phyloP scores from a whole-genome alignment of 2,113 vertebrate genomes.

The Corythaeola cristata region DNA sequence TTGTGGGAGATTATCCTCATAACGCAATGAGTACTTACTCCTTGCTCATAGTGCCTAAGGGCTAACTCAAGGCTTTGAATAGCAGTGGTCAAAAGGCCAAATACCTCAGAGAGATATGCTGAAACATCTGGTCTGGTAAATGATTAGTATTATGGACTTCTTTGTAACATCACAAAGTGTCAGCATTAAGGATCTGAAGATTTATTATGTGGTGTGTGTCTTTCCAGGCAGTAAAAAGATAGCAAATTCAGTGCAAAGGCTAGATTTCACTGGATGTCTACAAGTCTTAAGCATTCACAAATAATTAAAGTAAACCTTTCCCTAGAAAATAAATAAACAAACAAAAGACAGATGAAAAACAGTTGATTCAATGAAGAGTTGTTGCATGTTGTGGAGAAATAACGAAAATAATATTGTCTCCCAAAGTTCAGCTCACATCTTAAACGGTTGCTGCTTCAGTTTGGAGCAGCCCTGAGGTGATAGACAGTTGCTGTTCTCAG shows the following conservation, averaged over 20 bases:
- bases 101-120: not conserved
- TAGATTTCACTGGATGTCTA: not conserved
- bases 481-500: no score
- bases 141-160: not conserved
- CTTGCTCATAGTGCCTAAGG: not conserved
- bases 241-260: not conserved
- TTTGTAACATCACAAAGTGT: not conserved
- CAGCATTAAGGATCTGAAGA: not conserved
- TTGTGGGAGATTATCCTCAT: not conserved
- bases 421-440: no score
- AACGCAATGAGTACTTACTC: not conserved
- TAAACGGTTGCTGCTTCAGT: no score
- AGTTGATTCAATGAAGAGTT: not conserved
- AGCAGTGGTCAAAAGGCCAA: not conserved
- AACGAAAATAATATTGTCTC: no score
- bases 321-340: not conserved
- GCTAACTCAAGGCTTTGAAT: not conserved
- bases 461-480: no score
- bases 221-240: not conserved
- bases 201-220: not conserved
- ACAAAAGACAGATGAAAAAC: not conserved
- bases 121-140: not conserved
- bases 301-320: not conserved
- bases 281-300: not conserved
- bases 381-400: no score